A percentile compares a stretch with the other conserved stretches of the same genome.
Conservation (phyloP, 2,797 vertebrate genomes). For the Anguilla marmorata region DNA sequence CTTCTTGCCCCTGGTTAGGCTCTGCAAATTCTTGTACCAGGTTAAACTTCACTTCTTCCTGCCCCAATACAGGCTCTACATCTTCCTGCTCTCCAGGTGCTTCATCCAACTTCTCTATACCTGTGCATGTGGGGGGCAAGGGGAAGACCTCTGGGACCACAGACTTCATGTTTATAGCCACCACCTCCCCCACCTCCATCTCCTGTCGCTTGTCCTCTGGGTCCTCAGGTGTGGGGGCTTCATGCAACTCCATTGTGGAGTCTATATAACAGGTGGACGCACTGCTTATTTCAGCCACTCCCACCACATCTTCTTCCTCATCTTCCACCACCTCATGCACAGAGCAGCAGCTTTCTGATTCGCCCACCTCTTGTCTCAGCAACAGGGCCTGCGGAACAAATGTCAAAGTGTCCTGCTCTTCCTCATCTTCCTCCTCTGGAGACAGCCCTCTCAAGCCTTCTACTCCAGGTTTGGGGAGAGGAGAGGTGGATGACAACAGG, state of each 20-base stretch:
- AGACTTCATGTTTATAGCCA: conserved; percentile 59
- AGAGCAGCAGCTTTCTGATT: conserved; percentile 57
- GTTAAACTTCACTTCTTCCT: conserved; percentile 23
- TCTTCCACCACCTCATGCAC: conserved; percentile 46
- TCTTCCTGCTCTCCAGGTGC: conserved; percentile 35
- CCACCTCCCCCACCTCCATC: conserved; percentile 51
- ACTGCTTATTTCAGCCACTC: conserved; percentile 69
- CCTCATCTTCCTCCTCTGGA: conserved; percentile 51
- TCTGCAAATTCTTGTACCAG: conserved; percentile 30
- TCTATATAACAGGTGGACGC: conserved; percentile 74
- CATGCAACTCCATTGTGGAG: conserved; percentile 80
- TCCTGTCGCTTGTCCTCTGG: conserved; percentile 57
- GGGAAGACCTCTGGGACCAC: conserved; percentile 34
- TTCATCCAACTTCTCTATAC: conserved; percentile 36
- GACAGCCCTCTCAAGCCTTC: conserved; percentile 61
- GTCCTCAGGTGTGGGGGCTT: conserved; percentile 73
- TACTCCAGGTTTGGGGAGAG: conserved; percentile 57
- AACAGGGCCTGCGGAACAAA: conserved; percentile 49
- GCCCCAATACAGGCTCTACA: neutral
- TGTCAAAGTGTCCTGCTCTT: conserved; percentile 38
- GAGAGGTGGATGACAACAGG: conserved; percentile 59
- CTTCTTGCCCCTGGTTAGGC: neutral
- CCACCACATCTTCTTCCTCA: conserved; percentile 9
- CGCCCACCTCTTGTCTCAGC: conserved; percentile 36
- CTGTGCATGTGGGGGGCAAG: neutral